These are phyloP conservation scores for Cyanistes caeruleus DNA, from an alignment of 2,113 vertebrate species.

Conservation along the genomic window DNA sequence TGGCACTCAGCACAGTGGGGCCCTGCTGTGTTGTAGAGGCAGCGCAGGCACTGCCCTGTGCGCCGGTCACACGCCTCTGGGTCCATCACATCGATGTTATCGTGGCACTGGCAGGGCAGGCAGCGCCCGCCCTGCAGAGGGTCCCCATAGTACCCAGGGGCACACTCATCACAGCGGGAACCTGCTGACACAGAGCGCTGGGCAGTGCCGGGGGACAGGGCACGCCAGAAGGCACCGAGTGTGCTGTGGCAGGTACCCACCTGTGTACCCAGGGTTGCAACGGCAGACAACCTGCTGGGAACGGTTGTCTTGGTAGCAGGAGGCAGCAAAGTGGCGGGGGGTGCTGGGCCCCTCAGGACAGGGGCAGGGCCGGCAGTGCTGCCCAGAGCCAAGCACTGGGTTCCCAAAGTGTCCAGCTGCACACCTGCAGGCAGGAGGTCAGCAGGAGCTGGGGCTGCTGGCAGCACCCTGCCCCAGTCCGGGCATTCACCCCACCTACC, in stretches of 20 bases:
- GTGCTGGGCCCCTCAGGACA: slow-evolving; percentile 90
- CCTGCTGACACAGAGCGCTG: slow-evolving; percentile 64
- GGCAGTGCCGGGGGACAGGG: rapidly evolving
- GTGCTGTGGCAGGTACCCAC: slow-evolving; percentile 37
- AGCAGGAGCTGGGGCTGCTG: rapidly evolving
- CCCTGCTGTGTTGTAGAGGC: slow-evolving; percentile 91
- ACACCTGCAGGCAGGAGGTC: slow-evolving; percentile 74
- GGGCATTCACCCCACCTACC: slow-evolving; percentile 61
- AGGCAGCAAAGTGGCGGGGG: slow-evolving; percentile 86
- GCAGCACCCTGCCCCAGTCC: neutral
- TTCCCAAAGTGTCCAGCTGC: slow-evolving; percentile 88
- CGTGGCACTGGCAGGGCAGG: slow-evolving; percentile 88
- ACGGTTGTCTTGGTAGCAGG: slow-evolving; percentile 91
- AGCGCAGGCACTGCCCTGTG: slow-evolving; percentile 87
- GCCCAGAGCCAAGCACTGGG: slow-evolving; percentile 81
- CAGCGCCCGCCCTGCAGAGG: slow-evolving; percentile 87
- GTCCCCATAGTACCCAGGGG: slow-evolving; percentile 93
- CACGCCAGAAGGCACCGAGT: rapidly evolving
- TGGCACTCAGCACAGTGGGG: slow-evolving; percentile 83
- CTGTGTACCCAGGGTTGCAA: slow-evolving; percentile 92
- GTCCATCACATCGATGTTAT: slow-evolving; percentile 90
- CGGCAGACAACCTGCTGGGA: slow-evolving; percentile 88
- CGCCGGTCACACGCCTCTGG: slow-evolving; percentile 82
- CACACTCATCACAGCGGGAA: slow-evolving; percentile 88
- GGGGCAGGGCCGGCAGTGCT: slow-evolving; percentile 90